Base-by-base conservation (phyloP, 92 coral and sea anemone species). In the Porites evermanni region DNA sequence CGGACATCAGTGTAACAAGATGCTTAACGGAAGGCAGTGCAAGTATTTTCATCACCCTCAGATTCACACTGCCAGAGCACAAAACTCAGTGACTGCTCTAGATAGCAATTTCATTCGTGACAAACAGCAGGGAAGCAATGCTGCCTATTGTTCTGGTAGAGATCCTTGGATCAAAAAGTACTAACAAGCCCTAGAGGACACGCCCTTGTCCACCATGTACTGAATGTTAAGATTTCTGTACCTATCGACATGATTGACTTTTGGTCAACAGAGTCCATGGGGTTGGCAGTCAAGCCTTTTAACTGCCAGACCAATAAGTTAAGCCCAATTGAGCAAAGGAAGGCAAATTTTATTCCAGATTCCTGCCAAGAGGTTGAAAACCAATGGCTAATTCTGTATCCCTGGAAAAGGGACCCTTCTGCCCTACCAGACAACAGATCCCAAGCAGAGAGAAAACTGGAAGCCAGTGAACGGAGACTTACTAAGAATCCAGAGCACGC, bases 381-480 rank as follows among this genome's bases (percentile, higher is more conserved):
- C 16, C 87, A 77, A 79, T 93, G 90, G 94, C 44, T 74, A 53
- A 84, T 93, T 18, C 84, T 88, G 8, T 93, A 90, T 47, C 92
- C 92, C 1, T 93, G 96, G 90, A 87, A 79, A 53, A 87, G 63
- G 44, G 88, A 87, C 69, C 89, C 92, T 14, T 76, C 71, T 1
- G 69, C 23, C 21, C 74, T 93, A 26, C 89, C 82, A 10, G 73
- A 90, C 87, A 93, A 90, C 50, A 60, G 81, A 38, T 26, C n/a
- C 64, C 93, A 81, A 73, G 93, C 88, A 6, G 60, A 64, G 13
- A 87, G 87, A 59, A 90, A 70, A 70, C 65, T 93, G n/a, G 88
- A 87, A 77, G 73, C 85, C 19, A 87, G 88, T 8, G 91, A 93
- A 70, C 44, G 80, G 5, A 77, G 93, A 20, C 79, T 89, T 21